Conservation (phyloP, 2,888 invertebrate species). For the Drepana falcataria region DNA sequence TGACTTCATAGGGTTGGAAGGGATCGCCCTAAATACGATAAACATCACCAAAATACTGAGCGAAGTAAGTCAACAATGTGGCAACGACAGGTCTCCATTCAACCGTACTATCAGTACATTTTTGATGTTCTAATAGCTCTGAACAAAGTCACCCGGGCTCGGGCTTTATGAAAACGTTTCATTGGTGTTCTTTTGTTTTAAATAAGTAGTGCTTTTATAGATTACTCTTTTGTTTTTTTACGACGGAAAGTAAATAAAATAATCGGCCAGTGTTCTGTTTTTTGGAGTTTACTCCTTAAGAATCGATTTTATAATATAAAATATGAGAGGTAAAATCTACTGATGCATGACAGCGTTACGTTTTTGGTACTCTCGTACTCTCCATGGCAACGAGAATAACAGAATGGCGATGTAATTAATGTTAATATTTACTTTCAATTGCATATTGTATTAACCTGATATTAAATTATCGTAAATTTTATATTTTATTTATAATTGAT, state of each 20-base stretch:
- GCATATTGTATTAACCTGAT: no score
- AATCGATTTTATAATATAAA: no score
- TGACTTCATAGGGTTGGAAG: not conserved
- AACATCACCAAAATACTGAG: not conserved
- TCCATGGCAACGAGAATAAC: no score
- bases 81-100: not conserved
- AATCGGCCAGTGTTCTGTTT: no score
- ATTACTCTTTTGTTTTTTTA: not conserved
- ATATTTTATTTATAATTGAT: no score
- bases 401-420: no score
- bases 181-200: not conserved
- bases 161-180: not conserved
- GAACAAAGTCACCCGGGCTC: constrained; percentile 1
- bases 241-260: not conserved
- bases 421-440: no score
- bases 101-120: constrained; percentile 1
- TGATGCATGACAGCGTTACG: no score
- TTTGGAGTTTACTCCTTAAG: no score
- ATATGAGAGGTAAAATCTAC: no score
- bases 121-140: constrained; percentile 6
- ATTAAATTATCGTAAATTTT: no score
- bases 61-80: constrained; percentile 1
- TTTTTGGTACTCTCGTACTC: no score
- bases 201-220: not conserved
- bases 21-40: not conserved